These are phyloP conservation scores for Carcina quercana DNA, from an alignment of 2,888 invertebrate species.

Conservation along the genomic window DNA sequence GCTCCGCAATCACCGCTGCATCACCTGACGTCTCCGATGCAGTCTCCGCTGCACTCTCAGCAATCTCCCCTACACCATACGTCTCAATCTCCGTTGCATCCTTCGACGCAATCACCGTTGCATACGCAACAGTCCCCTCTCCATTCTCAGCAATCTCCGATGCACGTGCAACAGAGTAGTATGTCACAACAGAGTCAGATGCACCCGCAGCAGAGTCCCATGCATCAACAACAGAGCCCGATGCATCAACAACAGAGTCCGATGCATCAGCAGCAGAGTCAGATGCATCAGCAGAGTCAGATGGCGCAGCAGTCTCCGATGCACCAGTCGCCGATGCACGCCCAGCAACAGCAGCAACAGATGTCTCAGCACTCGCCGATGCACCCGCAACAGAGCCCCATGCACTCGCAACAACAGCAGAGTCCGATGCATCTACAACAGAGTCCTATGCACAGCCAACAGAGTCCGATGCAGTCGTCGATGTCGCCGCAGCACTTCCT, in stretches of 20 bases:
- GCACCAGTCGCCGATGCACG: conserved; percentile 42
- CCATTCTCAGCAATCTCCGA: conserved; percentile 55
- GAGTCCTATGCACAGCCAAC: conserved; percentile 40
- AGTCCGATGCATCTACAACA: conserved; percentile 50
- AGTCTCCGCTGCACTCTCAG: conserved; percentile 58
- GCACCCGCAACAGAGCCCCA: conserved; percentile 33
- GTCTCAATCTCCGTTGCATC: conserved; percentile 51
- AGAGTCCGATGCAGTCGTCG: conserved; percentile 34
- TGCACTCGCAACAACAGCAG: conserved; percentile 45
- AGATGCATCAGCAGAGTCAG: conserved; percentile 36
- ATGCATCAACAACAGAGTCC: conserved; percentile 32
- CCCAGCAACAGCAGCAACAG: conserved; percentile 38
- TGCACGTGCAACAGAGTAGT: conserved; percentile 46
- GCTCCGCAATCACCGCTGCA: conserved; percentile 46
- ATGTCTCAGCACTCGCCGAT: conserved; percentile 37
- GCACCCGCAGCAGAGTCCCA: conserved; percentile 44
- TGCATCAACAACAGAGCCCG: conserved; percentile 49
- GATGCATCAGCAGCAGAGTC: conserved; percentile 24
- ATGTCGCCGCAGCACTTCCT: conserved; percentile 38
- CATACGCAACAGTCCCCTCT: conserved; percentile 55
- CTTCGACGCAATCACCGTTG: conserved; percentile 54
- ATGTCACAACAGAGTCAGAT: conserved; percentile 47
- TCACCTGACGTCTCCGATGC: conserved; percentile 48
- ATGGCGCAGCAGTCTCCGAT: conserved; percentile 30
- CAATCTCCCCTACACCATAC: conserved; percentile 54